Percentiles rank a stretch among this genome's conserved stretches.
These are phyloP conservation scores for Phoxinus phoxinus DNA, from an alignment of 2,113 vertebrate genomes.

Conservation along the genomic window DNA sequence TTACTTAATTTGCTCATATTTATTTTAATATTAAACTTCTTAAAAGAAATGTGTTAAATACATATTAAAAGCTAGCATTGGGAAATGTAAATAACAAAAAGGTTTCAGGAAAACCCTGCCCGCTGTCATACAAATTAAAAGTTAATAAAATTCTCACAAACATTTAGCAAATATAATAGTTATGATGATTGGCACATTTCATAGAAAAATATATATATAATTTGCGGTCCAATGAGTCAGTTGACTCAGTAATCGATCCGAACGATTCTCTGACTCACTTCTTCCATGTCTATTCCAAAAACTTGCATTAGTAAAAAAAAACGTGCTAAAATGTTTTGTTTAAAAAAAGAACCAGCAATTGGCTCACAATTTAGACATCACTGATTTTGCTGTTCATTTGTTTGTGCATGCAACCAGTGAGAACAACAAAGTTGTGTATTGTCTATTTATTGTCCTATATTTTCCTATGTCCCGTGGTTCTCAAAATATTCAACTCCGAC, in stretches of 20 bases:
- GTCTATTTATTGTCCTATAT: background rate
- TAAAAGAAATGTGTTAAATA: background rate
- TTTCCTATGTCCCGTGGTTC: background rate
- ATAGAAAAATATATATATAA: background rate
- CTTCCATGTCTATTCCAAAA: background rate
- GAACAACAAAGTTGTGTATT: background rate
- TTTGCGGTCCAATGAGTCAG: background rate
- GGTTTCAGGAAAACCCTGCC: background rate
- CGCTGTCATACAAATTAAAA: background rate
- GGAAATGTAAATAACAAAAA: background rate
- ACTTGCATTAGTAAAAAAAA: background rate
- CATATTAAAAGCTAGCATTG: background rate
- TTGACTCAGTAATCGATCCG: background rate
- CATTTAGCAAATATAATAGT: background rate
- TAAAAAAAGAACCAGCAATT: background rate
- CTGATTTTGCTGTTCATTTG: background rate
- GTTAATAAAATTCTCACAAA: no score
- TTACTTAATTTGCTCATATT: background rate
- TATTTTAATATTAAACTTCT: background rate
- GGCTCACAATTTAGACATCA: background rate
- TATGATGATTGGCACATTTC: background rate
- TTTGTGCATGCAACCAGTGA: background rate
- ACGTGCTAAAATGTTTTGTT: no score
- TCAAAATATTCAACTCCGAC: constrained; percentile 4
- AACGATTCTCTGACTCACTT: background rate